Percentiles rank a stretch among this genome's conserved stretches.
phyloP scores from a whole-genome alignment of 2,888 invertebrate species.

The Mylabris sibirica region DNA sequence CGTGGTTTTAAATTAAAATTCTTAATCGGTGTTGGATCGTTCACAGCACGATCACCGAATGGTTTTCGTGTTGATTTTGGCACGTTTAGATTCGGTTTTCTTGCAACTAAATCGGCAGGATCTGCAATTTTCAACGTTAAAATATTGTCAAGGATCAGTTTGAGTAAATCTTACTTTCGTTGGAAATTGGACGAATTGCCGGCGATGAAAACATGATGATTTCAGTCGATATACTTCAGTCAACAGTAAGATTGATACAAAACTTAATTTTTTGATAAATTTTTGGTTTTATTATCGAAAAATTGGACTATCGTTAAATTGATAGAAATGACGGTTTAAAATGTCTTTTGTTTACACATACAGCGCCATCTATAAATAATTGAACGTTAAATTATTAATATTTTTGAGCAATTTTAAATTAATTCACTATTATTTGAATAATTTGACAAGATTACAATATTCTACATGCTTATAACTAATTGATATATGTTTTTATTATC shows the following conservation, averaged over 20 bases:
- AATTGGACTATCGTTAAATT: background rate
- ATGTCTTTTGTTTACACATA: background rate
- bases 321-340: background rate
- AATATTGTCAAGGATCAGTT: background rate
- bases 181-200: constrained; percentile 22
- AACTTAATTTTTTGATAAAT: background rate
- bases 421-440: too few species aligned
- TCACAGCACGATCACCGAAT: constrained; percentile 45
- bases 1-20: constrained; percentile 29
- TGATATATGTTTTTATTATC: too few species aligned
- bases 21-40: constrained; percentile 38
- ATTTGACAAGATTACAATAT: too few species aligned
- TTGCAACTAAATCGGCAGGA: constrained; percentile 35
- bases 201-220: constrained; percentile 29
- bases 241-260: background rate
- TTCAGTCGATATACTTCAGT: background rate
- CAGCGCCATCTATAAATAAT: background rate
- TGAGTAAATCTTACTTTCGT: constrained; percentile 23
- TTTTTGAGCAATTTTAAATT: too few species aligned
- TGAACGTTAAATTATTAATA: background rate
- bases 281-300: background rate
- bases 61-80: constrained; percentile 41
- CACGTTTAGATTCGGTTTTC: constrained; percentile 39
- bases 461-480: too few species aligned
- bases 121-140: constrained; percentile 27